Base-by-base conservation (phyloP, 2,797 vertebrate species). In the Xyrichtys novacula region DNA sequence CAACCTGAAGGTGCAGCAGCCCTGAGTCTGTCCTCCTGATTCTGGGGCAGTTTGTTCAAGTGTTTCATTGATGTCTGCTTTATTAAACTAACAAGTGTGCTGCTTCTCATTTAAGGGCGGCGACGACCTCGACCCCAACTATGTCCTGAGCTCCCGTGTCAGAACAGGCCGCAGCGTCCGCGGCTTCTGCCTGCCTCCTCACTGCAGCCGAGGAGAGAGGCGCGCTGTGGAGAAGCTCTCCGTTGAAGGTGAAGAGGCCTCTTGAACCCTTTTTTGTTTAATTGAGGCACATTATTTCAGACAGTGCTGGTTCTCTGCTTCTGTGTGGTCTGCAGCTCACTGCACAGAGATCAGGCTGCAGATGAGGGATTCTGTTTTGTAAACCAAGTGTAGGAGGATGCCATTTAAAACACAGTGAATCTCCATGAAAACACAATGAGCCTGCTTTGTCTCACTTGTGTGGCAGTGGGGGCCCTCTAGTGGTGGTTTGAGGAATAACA, bases 131-230 rank as follows among this genome's bases (percentile, higher is more conserved):
- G 97, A 99, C 83, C 87, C 96, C 48, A 95, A 96, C 76, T 99
- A 99, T 0, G 97, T 99, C 74, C 90, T 98, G 46, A 98, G 97
- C 85, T 97, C 96, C 79, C 94, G 97, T 15, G 98, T 99, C 57
- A 93, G 98, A 81, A 99, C 98, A 0, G 98, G 98, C 31, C 95
- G 98, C 79, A 98, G 97, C 90, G 67, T 99, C 86, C 95, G 96
- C 7, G 96, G 97, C 4, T 97, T 97, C 91, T 96, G 96, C n/a
- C 95, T 98, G 28, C 97, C 97, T 0, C 98, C 98, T 0, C 97
- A 98, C 87, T 99, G 97, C 87, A 98, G 96, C 87, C 92, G 97
- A 31, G 98, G 97, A 59, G 98, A 99, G 92, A 88, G 98, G 22
- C 94, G 97, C 0, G 97, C 94, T 7, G 89, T 99, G 1, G 98